A percentile compares a stretch with the other conserved stretches of the same genome.
Evolutionary conservation across 1,140 invertebrate species (phyloP).

Genomic region (Drosophila saltans): DNA sequence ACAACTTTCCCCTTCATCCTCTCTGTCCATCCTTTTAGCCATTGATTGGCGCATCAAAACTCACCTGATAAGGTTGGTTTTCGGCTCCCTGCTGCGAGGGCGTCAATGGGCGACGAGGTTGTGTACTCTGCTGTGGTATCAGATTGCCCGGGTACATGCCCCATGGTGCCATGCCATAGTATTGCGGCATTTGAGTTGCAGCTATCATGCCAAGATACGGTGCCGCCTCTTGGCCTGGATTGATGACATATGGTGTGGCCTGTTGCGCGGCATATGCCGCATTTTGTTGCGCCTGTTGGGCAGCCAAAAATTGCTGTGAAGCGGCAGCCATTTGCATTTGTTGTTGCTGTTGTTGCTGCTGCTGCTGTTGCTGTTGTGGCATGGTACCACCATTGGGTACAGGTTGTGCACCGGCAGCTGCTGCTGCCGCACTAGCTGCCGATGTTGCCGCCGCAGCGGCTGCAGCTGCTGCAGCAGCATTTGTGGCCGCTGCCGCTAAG

Average conservation of each 20-base stretch:
- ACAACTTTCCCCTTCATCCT: background rate
- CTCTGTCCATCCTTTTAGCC: background rate
- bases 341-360: conserved; percentile 63
- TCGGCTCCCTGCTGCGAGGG: conserved; percentile 88
- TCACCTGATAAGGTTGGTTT: conserved; percentile 84
- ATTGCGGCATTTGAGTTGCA: conserved; percentile 90
- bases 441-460: conserved; percentile 86
- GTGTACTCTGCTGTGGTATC: conserved; percentile 88
- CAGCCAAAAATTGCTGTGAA: conserved; percentile 85
- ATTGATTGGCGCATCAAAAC: conserved; percentile 22
- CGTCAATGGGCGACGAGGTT: conserved; percentile 88
- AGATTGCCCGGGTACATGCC: conserved; percentile 91
- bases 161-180: conserved; percentile 92
- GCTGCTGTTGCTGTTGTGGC: conserved; percentile 85
- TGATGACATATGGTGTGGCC: conserved; percentile 94
- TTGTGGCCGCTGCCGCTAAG: conserved; percentile 85
- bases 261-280: conserved; percentile 85
- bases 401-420: conserved; percentile 87
- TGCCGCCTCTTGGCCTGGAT: conserved; percentile 86
- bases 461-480: conserved; percentile 87
- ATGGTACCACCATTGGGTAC: conserved; percentile 72
- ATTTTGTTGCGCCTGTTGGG: conserved; percentile 82
- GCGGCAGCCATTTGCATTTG: conserved; percentile 86
- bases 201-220: conserved; percentile 86
- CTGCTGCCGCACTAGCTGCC: conserved; percentile 87